Evolutionary conservation across 2,113 vertebrate species (phyloP).

Genomic region (Phodopus roborovskii): DNA sequence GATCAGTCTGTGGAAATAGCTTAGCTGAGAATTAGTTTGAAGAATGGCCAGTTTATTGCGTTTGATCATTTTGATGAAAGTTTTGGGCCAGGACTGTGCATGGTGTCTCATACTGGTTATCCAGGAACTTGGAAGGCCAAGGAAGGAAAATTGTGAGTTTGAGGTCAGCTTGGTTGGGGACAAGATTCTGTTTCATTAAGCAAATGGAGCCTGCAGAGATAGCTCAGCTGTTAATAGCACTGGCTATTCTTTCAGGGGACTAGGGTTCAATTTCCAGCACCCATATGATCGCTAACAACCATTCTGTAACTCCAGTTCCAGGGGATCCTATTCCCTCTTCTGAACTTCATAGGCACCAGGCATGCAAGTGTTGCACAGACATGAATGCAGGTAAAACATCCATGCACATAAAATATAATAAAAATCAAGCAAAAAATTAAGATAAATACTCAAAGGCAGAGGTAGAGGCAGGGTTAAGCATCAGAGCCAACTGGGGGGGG

Average conservation of each 20-base stretch:
- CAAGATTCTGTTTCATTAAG: neutral
- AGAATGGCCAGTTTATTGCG: neutral
- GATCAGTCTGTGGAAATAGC: neutral
- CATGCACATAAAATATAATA: neutral
- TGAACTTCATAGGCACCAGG: neutral
- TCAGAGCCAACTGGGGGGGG: neutral
- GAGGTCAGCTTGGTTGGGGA: neutral
- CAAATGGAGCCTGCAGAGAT: neutral
- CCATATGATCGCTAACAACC: neutral
- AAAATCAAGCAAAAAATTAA: neutral
- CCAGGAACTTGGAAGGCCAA: neutral
- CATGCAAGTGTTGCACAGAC: neutral
- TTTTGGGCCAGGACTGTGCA: neutral
- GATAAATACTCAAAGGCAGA: neutral
- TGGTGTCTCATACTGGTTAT: neutral
- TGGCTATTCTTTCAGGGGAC: neutral
- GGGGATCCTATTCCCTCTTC: neutral
- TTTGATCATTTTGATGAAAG: conserved; percentile 20
- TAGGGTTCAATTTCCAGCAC: neutral
- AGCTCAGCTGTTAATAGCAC: neutral
- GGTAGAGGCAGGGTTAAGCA: neutral
- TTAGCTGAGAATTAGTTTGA: neutral
- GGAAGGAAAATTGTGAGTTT: neutral
- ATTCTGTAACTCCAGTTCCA: neutral
- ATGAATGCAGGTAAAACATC: neutral